Percentiles rank a stretch among this genome's conserved stretches.
Evolutionary conservation across 2,113 vertebrate genomes (phyloP).

Genomic region (Strix uralensis): DNA sequence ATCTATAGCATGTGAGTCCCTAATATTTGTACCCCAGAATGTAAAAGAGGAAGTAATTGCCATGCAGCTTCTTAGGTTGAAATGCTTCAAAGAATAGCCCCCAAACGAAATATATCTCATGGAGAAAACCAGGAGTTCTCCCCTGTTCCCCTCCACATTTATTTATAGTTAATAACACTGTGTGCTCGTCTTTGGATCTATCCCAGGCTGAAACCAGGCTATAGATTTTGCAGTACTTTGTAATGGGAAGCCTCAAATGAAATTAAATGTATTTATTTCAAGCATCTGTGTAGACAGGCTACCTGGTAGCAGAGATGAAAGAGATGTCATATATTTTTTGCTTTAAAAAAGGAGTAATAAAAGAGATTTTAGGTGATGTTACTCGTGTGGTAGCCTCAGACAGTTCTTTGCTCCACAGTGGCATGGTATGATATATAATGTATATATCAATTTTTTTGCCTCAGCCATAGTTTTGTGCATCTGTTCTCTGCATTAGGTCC

Average conservation of each 20-base stretch:
- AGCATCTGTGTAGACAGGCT: conserved; percentile 19
- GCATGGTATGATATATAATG: background rate
- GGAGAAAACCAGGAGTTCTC: background rate
- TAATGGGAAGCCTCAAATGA: background rate
- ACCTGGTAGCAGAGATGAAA: background rate
- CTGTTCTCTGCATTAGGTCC: background rate
- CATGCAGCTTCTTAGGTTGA: background rate
- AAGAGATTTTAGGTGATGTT: background rate
- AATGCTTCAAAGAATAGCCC: background rate
- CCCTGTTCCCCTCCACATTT: background rate
- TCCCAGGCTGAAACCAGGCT: background rate
- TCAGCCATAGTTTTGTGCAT: background rate
- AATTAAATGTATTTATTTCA: background rate
- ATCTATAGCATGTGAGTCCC: background rate
- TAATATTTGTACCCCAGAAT: background rate
- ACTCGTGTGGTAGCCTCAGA: background rate
- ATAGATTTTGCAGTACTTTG: background rate
- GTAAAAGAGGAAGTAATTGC: background rate
- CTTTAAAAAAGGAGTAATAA: background rate
- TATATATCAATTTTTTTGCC: background rate
- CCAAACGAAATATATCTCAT: background rate
- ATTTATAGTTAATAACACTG: background rate
- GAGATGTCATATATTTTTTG: background rate
- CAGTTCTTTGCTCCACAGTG: background rate
- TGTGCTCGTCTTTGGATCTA: background rate